Base-by-base conservation (phyloP, 1,140 invertebrate species). In the Lordiphosa stackelbergi region DNA sequence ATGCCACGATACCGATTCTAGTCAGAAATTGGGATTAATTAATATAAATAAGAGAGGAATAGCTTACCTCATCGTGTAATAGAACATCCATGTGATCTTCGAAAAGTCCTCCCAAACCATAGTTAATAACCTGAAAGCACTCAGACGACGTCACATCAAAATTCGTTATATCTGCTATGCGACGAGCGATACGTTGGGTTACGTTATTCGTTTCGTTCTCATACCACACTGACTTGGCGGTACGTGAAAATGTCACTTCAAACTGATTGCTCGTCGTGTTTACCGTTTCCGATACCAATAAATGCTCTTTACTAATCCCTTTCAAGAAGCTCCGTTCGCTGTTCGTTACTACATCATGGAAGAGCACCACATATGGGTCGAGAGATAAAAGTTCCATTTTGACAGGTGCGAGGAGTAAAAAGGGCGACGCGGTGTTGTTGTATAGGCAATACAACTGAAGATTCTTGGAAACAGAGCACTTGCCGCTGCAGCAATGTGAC, bases 331-430 rank as follows among this genome's bases (percentile, higher is more conserved):
- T 7, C 38, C 28, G 22, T 40, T 45, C 43, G 8, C 13, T 38
- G 4, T 0, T 11, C 7, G 22, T 45, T 4, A 69, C 2, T 0
- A 69, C 35, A 4, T 69, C 49, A n/a, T 69, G 65, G 12, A 47
- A 38, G 8, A 69, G 12, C 11, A 45, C 28, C 28, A 31, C 28
- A 31, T 31, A 31, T 31, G 28, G 28, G 6, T 31, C 28, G 28
- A 6, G 7, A 31, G 28, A 31, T 31, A 31, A 8, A 8, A 31
- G 28, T 8, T 31, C 28, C 28, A 31, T 31, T 31, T 31, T 31
- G 28, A 31, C 2, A 31, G 28, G 28, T 5, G 28, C 28, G 6
- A 31, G 28, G 28, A 31, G 28, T 8, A 31, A 5, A 31, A 31
- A 31, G 1, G 28, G 28, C 28, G 28, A 31, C 1, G 28, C 28